Percentiles rank a stretch among this genome's conserved stretches.
These are phyloP conservation scores for Fundulus diaphanus DNA, from an alignment of 2,797 vertebrate species.

Conservation along the genomic window DNA sequence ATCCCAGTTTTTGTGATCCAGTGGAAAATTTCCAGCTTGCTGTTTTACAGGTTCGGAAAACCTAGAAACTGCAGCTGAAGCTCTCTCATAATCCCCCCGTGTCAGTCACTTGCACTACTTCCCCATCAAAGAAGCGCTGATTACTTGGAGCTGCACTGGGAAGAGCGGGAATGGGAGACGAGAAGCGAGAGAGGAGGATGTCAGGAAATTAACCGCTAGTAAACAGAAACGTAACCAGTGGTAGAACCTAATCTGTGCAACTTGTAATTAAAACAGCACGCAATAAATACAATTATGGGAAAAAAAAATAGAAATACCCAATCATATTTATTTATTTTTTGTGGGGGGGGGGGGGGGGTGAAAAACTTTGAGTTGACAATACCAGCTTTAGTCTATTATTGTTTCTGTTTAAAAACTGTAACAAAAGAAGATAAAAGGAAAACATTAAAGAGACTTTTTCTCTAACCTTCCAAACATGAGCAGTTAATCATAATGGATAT, in stretches of 20 bases:
- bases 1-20: conserved; percentile 47
- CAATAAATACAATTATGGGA: neutral
- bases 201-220: conserved; percentile 32
- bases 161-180: conserved; percentile 49
- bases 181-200: conserved; percentile 54
- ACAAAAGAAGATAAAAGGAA: neutral
- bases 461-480: neutral
- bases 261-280: neutral
- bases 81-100: conserved; percentile 60
- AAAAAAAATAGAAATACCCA: neutral
- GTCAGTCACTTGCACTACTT: conserved; percentile 59
- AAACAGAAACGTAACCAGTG: conserved; percentile 21
- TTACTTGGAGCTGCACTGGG: conserved; percentile 69
- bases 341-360: too few species aligned
- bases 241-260: conserved; percentile 13
- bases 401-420: neutral
- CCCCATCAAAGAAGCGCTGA: conserved; percentile 74
- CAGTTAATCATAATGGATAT: neutral
- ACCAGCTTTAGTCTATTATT: neutral
- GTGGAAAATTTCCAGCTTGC: conserved; percentile 70
- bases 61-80: conserved; percentile 65
- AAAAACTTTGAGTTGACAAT: neutral
- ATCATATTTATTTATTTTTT: neutral
- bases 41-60: conserved; percentile 55
- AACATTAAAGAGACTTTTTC: neutral